Evolutionary conservation across 2,888 invertebrate species (phyloP).

Genomic region (Drosophila hamatofila): DNA sequence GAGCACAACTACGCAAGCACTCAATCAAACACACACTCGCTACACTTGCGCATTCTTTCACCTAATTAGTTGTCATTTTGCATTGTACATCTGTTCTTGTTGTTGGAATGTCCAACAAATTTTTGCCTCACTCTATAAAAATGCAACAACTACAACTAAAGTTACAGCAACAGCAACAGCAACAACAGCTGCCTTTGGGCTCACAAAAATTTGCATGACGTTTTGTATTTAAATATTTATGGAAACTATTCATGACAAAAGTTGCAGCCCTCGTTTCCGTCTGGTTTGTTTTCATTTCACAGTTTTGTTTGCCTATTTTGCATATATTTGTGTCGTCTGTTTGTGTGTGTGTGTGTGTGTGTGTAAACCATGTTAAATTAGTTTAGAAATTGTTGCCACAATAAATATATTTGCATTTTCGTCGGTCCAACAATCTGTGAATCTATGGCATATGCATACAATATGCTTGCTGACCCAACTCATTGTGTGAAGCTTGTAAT

Average conservation of each 20-base stretch:
- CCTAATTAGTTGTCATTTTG: constrained; percentile 57
- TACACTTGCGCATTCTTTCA: constrained; percentile 6
- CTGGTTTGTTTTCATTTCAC: constrained; percentile 47
- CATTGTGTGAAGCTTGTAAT: constrained; percentile 16
- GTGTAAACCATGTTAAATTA: constrained; percentile 61
- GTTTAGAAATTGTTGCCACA: constrained; percentile 73
- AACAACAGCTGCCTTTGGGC: constrained; percentile 1
- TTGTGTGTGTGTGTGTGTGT: not conserved
- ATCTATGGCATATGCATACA: constrained; percentile 47
- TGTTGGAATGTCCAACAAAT: constrained; percentile 24
- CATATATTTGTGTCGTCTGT: constrained; percentile 43
- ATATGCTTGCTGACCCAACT: constrained; percentile 50
- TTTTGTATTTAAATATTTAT: constrained; percentile 62
- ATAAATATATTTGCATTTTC: constrained; percentile 73
- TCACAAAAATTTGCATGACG: constrained; percentile 34
- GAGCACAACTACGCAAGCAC: not conserved
- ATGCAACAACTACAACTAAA: not conserved
- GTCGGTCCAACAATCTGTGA: constrained; percentile 41
- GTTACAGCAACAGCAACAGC: not conserved
- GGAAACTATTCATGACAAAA: constrained; percentile 70
- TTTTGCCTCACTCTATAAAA: too few species aligned
- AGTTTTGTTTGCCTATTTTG: constrained; percentile 52
- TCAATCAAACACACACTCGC: not conserved
- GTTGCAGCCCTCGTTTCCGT: constrained; percentile 65
- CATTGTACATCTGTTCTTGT: constrained; percentile 21